phyloP scores from a whole-genome alignment of 2,797 vertebrate genomes.

The Sebastes iracundus region DNA sequence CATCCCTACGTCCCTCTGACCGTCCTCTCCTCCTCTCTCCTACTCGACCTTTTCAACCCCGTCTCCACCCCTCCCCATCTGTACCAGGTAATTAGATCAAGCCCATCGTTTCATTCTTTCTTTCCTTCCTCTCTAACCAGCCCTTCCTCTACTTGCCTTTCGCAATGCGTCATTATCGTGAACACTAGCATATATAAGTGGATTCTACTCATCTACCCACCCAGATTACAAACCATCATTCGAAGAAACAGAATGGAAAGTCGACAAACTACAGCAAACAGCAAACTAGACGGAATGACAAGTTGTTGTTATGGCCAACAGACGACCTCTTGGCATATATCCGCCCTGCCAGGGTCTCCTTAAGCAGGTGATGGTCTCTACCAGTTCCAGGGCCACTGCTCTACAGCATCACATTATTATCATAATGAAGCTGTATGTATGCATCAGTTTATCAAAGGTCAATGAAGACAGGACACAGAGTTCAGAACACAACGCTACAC shows the following conservation, averaged over 20 bases:
- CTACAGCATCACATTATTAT: conserved; percentile 6
- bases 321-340: neutral
- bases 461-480: neutral
- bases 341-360: neutral
- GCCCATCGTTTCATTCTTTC: conserved; percentile 43
- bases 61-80: conserved; percentile 48
- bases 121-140: conserved; percentile 42
- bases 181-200: conserved; percentile 20
- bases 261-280: neutral
- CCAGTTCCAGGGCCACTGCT: neutral
- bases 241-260: conserved; percentile 17
- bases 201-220: conserved; percentile 2
- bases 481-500: neutral
- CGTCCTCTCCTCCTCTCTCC: conserved; percentile 17
- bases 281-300: neutral
- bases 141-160: conserved; percentile 28
- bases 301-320: neutral
- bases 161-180: conserved; percentile 15
- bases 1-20: conserved; percentile 15
- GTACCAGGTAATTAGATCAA: conserved; percentile 54
- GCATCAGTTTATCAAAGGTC: conserved; percentile 35
- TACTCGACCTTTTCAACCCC: conserved; percentile 30
- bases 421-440: conserved; percentile 33
- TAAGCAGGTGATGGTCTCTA: conserved; percentile 10
- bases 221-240: conserved; percentile 8